Conservation (phyloP, 2,113 vertebrate species). For the Mirounga angustirostris region DNA sequence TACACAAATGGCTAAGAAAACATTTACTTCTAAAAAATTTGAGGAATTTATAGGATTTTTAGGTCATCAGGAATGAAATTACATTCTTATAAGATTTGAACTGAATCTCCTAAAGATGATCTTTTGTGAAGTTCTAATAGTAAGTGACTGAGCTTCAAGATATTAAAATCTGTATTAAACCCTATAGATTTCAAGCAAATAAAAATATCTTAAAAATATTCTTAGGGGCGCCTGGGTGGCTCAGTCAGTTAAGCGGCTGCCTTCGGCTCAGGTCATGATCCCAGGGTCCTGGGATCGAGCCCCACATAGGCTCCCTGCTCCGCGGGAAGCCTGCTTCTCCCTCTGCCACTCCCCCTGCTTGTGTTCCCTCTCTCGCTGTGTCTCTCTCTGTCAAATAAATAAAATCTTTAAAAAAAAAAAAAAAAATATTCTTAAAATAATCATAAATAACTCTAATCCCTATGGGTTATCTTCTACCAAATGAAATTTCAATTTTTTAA, state of each 20-base stretch:
- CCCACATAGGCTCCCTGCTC: too few relatives aligned
- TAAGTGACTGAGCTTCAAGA: constrained; percentile 27
- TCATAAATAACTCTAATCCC: constrained; percentile 10
- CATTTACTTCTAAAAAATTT: constrained; percentile 34
- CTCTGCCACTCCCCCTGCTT: too few relatives aligned
- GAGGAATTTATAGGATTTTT: constrained; percentile 34
- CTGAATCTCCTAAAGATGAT: background rate
- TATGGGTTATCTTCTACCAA: background rate
- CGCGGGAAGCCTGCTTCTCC: too few relatives aligned
- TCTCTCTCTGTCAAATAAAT: too few relatives aligned
- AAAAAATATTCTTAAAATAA: constrained; percentile 66
- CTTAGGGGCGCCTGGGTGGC: too few relatives aligned
- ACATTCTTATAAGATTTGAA: constrained; percentile 23
- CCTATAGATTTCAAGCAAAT: constrained; percentile 49
- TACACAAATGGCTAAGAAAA: constrained; percentile 40
- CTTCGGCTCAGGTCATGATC: too few relatives aligned
- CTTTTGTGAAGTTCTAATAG: constrained; percentile 48
- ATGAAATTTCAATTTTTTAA: constrained; percentile 21
- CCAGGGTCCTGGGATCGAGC: too few relatives aligned
- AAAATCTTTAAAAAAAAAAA: too few relatives aligned
- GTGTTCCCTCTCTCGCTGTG: too few relatives aligned
- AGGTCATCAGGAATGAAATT: background rate
- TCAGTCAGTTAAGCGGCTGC: too few relatives aligned
- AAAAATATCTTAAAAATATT: constrained; percentile 51
- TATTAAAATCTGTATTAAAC: constrained; percentile 55